Conservation (phyloP, 92 coral and sea anemone genomes). For the Chrysogorgia sp. region DNA sequence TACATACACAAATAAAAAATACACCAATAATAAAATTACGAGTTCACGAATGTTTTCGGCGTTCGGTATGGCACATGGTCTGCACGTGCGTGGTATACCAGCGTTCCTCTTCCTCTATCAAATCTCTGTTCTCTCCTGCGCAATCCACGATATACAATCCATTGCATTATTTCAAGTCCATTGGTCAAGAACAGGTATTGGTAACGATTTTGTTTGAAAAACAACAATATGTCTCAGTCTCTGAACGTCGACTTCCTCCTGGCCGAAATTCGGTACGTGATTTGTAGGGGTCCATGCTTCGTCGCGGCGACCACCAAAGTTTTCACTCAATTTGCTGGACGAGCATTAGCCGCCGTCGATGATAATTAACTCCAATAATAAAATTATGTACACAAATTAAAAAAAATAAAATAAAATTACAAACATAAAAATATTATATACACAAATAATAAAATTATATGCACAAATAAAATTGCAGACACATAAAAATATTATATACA, state of each 20-base stretch:
- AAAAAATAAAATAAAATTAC: too few relatives aligned
- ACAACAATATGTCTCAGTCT: background rate
- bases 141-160: background rate
- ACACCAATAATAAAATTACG: too few relatives aligned
- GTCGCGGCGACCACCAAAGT: background rate
- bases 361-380: background rate
- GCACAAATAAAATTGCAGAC: too few relatives aligned
- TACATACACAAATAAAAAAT: too few relatives aligned
- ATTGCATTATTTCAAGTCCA: background rate
- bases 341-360: background rate
- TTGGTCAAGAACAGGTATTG: background rate
- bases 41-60: too few relatives aligned
- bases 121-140: background rate
- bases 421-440: too few relatives aligned
- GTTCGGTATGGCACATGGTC: too few relatives aligned
- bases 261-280: conserved; percentile 11
- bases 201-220: background rate
- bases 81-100: too few relatives aligned
- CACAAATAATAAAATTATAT: too few relatives aligned
- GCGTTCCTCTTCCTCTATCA: too few relatives aligned
- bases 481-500: too few relatives aligned
- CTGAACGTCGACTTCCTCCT: background rate
- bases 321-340: background rate
- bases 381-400: too few relatives aligned
- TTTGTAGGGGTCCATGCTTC: conserved; percentile 1